Evolutionary conservation across 2,888 invertebrate species (phyloP), one percentile per base, ranked within the genome.

Genomic region (Drosophila eohydei): DNA sequence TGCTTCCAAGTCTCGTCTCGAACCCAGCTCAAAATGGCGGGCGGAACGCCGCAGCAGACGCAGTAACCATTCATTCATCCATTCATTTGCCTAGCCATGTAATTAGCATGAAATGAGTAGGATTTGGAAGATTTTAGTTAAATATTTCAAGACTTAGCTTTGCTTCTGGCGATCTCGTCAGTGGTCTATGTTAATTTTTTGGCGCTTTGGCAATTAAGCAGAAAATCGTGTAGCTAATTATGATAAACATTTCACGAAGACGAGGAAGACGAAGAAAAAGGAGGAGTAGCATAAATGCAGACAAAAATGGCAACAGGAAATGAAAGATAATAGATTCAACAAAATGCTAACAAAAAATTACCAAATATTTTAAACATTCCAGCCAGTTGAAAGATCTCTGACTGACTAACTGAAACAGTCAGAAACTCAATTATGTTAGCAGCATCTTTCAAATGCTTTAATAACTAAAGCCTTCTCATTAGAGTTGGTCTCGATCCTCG

Each of bases 31-130:
- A 89, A 89, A 83, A 83, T 88, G 90, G 90, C 90, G 87, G 90
- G 89, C 82, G 87, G 56, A 56, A 14, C 73, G 78, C 46, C 75
- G 50, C 32, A 32, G 16, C 50, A 83, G 50, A 62, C 74, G 9
- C 51, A 44, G 21, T 56, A 76, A 58, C 66, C 78, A 81, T 78
- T 81, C 66, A 87, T 73, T 72, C 66, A 83, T 71, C 40, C 54
- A 83, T 76, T 76, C 75, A 76, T 81, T 89, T 80, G 81, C 71
- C 83, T 74, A 80, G 78, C 74, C 83, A 76, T 88, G 88, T 91
- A 89, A 89, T 89, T 89, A 90, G 90, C 88, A 88, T 89, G 89
- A 89, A 91, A 91, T 89, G 90, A 88, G 88, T 83, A 90, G 86
- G 71, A 78, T 78, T 78, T 78, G 46, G 54, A 61, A 77, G 78